Evolutionary conservation across 2,113 vertebrate species (phyloP), one percentile per base, ranked within the genome.

Genomic region (Myiopsitta monachus): DNA sequence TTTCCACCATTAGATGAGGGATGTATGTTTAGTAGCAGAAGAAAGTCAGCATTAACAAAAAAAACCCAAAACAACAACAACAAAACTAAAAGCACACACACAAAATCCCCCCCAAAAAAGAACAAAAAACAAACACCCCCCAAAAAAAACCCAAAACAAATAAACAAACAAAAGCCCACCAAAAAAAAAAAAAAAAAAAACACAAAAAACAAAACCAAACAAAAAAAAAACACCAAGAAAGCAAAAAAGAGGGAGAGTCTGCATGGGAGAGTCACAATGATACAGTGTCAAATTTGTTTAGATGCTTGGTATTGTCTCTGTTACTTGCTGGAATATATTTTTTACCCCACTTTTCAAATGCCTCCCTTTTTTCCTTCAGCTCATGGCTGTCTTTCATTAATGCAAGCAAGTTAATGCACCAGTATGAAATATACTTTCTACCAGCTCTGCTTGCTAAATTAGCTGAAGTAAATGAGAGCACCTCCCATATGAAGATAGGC

Each of bases 251-350:
- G 4, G 14, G 23, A 81, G 39, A 81, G 39, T 3, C 43, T 13
- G 11, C 1, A 1, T 9, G 6, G 69, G 4, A 38, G 2, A 13
- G 4, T 54, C 47, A n/a, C 55, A 57, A n/a, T n/a, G 55, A 57
- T 14, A 41, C 16, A 46, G 23, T 43, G 6, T 8, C 6, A n/a
- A 5, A 2, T 41, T 75, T 88, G 24, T 82, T 74, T 49, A 38
- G 39, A 13, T n/a, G 22, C 12, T 70, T 94, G 19, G 15, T 44
- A 23, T 5, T n/a, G 9, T 7, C 31, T 80, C 3, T 64, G 5
- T 77, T 46, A 64, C 23, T 63, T 67, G 18, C 1, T 68, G 36
- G 23, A 82, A n/a, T 30, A 22, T 21, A 12, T 26, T 62, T 62
- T 80, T 57, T 24, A 16, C 5, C 10, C 12, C 24, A 23, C 28